Evolutionary conservation across 2,888 invertebrate species (phyloP), one percentile per base, ranked within the genome.

Genomic region (Marronus borbonicus): DNA sequence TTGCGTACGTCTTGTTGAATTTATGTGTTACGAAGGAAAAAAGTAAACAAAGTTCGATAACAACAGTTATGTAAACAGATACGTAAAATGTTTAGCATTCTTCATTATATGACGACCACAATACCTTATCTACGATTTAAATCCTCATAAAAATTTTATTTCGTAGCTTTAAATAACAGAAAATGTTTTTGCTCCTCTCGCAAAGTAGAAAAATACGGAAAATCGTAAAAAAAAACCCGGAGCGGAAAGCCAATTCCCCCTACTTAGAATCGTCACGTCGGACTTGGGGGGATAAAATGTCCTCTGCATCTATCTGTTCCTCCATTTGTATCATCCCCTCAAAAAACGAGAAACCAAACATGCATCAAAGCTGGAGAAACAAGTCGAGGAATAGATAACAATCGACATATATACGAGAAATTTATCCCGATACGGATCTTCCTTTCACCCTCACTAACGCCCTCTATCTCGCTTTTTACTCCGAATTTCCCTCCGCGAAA

Each of bases 341-440:
- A 17, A 8, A 8, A 20, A 58, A 17, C 5, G 17, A 10, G 5
- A 58, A 20, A 58, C 20, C 14, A 17, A 20, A 58, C 55, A 8
- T 20, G 20, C 20, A 8, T 8, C 20, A 20, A 58, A 8, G 5
- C 8, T 8, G 7, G 4, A 49, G 39, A 66, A 66, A 66, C 20
- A 44, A 66, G 20, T 7, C n/a, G 20, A 28, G 14, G n/a, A 44
- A 20, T n/a, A 66, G 65, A 66, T 66, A 66, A 39, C 65, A 20
- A 66, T 66, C 65, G 65, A 44, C 65, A 66, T 39, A 66, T 44
- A 66, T 39, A 4, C 20, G 44, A 10, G 65, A 44, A 66, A 66
- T 66, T 66, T 66, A 66, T 44, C 39, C 44, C 12, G 65, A 66
- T 66, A 66, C 17, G 65, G 20, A 66, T 66, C 65, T 65, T 36